Conservation (phyloP, 1,140 invertebrate species). For the Nasonia longicornis region DNA sequence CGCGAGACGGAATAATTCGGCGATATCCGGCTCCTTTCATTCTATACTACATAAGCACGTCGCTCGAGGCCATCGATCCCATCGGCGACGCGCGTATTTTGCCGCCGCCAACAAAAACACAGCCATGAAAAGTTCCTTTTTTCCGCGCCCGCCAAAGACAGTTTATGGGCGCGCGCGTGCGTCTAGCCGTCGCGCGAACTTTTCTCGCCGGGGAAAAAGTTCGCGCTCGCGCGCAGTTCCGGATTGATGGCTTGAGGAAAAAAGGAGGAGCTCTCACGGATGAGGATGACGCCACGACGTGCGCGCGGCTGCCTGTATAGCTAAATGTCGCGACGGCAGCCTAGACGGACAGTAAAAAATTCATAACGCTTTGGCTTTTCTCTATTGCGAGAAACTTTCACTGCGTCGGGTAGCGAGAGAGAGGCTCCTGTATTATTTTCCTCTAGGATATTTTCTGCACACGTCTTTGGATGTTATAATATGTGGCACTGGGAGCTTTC, state of each 20-base stretch:
- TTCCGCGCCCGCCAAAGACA: not conserved
- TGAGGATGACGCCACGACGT: too few species aligned
- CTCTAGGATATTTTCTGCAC: too few species aligned
- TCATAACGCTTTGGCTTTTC: constrained; percentile 38
- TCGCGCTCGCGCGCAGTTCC: not conserved
- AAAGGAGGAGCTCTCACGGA: constrained; percentile 4
- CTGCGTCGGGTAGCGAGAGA: not conserved
- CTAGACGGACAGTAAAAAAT: constrained; percentile 39
- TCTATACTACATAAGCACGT: too few species aligned
- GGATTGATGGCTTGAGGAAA: constrained; percentile 36
- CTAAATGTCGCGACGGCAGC: constrained; percentile 31
- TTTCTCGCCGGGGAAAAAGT: constrained; percentile 9
- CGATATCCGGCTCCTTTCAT: constrained; percentile 23
- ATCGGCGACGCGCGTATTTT: not conserved
- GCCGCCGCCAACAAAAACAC: constrained; percentile 14
- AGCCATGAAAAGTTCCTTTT: constrained; percentile 23
- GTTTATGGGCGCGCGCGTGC: not conserved
- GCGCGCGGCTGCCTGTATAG: not conserved
- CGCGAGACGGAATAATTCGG: constrained; percentile 23
- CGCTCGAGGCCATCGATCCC: not conserved
- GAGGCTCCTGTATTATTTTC: not conserved
- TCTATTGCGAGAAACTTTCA: constrained; percentile 30
- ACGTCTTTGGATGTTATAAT: too few species aligned
- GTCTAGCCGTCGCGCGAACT: constrained; percentile 16
- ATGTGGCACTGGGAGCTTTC: too few species aligned